Conservation (phyloP, 2,888 invertebrate species). For the Dasysyrphus tricinctus region DNA sequence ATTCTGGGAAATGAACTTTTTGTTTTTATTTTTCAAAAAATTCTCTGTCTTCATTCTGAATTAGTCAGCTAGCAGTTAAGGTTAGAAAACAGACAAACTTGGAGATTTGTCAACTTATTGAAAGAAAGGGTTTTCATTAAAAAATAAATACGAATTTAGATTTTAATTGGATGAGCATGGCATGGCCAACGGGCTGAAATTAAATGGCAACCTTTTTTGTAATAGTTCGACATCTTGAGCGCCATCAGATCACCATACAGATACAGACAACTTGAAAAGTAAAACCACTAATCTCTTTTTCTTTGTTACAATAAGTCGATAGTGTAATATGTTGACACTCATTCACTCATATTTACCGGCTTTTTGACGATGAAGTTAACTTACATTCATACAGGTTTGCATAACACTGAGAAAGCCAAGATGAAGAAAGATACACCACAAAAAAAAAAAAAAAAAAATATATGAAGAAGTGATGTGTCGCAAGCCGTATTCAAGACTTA, state of each 20-base stretch:
- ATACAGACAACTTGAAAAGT: not conserved
- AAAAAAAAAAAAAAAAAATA: not conserved
- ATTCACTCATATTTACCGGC: conserved; percentile 7
- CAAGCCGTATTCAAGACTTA: conserved; percentile 6
- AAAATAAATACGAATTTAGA: no score
- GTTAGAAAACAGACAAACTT: no score
- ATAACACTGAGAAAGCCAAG: conserved; percentile 11
- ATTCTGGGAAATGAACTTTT: no score
- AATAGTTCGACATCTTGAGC: not conserved
- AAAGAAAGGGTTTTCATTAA: no score
- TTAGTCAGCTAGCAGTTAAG: no score
- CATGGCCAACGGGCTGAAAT: not conserved
- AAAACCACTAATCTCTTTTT: conserved; percentile 10
- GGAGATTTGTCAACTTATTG: no score
- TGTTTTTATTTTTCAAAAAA: no score
- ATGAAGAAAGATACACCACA: conserved; percentile 5
- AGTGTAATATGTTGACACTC: conserved; percentile 4
- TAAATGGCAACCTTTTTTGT: not conserved
- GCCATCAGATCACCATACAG: no score
- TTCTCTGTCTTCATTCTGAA: no score
- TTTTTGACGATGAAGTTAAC: not conserved
- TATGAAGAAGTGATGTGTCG: conserved; percentile 19
- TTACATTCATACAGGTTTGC: not conserved
- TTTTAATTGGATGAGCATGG: no score
- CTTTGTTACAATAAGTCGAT: conserved; percentile 11